Conservation (phyloP, 2,797 vertebrate genomes). For the Tachyglossus aculeatus region DNA sequence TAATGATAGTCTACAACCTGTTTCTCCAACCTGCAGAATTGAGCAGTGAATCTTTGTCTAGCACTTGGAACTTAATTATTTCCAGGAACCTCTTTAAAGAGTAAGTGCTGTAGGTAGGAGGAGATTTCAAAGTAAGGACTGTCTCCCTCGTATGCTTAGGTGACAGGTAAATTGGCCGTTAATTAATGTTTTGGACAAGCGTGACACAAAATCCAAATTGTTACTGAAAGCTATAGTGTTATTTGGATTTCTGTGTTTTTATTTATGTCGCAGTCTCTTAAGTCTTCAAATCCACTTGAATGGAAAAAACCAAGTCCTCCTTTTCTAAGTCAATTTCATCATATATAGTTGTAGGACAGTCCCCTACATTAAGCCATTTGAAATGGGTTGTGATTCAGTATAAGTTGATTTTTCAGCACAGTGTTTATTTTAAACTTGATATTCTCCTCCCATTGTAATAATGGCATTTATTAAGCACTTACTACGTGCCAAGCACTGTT, state of each 20-base stretch:
- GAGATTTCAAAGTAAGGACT: neutral
- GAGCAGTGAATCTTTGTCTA: neutral
- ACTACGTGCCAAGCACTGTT: too few relatives aligned
- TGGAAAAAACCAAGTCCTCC: neutral
- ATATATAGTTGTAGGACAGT: neutral
- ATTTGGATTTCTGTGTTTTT: neutral
- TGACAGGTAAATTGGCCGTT: neutral
- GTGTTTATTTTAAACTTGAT: too few relatives aligned
- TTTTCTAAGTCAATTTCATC: neutral
- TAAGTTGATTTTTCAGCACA: too few relatives aligned
- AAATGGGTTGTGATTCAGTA: too few relatives aligned
- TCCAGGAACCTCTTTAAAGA: neutral
- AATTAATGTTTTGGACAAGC: conserved; percentile 11
- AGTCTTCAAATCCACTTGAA: conserved; percentile 6
- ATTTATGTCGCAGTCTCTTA: neutral
- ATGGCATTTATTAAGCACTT: too few relatives aligned
- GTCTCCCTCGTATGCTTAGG: neutral
- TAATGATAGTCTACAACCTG: neutral
- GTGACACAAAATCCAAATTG: conserved; percentile 5
- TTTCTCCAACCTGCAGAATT: neutral
- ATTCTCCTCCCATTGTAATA: too few relatives aligned
- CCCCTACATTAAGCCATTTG: too few relatives aligned
- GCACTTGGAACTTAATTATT: neutral
- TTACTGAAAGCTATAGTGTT: conserved; percentile 11
- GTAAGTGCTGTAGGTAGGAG: neutral